These are phyloP conservation scores for Leptobrachium ailaonicum DNA, from an alignment of 2,113 vertebrate species.

Conservation along the genomic window DNA sequence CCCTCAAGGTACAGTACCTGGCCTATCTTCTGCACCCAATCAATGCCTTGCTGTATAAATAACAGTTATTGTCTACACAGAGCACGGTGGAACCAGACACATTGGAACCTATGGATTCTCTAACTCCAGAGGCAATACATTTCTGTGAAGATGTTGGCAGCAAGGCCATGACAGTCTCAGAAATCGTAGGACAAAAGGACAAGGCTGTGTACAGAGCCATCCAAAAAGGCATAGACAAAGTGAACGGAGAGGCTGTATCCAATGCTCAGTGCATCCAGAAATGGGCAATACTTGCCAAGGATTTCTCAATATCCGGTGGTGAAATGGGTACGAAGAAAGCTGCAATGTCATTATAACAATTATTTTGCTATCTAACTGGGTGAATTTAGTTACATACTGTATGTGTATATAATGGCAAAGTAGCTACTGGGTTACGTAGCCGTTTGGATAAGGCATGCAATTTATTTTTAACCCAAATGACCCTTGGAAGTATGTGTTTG, in stretches of 20 bases:
- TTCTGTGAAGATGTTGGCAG: slow-evolving; percentile 79
- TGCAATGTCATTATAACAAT: too few species aligned
- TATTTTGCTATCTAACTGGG: too few species aligned
- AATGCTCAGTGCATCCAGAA: slow-evolving; percentile 81
- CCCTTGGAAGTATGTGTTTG: too few species aligned
- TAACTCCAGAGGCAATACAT: slow-evolving; percentile 74
- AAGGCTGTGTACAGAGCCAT: slow-evolving; percentile 69
- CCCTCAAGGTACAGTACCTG: slow-evolving; percentile 74
- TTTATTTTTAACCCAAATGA: too few species aligned
- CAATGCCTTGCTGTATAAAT: neutral
- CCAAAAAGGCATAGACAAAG: slow-evolving; percentile 75
- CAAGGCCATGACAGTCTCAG: slow-evolving; percentile 71
- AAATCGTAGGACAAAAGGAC: slow-evolving; percentile 71
- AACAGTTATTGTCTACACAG: slow-evolving; percentile 59
- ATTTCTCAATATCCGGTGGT: slow-evolving; percentile 85
- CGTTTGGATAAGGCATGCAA: too few species aligned
- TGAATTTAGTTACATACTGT: too few species aligned
- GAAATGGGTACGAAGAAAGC: slow-evolving; percentile 74
- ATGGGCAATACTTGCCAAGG: slow-evolving; percentile 75
- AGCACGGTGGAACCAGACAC: slow-evolving; percentile 72
- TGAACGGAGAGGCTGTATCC: slow-evolving; percentile 71
- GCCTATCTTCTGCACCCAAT: neutral
- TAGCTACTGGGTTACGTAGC: too few species aligned
- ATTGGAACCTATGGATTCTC: slow-evolving; percentile 74
- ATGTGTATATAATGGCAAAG: too few species aligned